Evolutionary conservation across 2,797 vertebrate genomes (phyloP).

Genomic region (Luscinia megarhynchos): DNA sequence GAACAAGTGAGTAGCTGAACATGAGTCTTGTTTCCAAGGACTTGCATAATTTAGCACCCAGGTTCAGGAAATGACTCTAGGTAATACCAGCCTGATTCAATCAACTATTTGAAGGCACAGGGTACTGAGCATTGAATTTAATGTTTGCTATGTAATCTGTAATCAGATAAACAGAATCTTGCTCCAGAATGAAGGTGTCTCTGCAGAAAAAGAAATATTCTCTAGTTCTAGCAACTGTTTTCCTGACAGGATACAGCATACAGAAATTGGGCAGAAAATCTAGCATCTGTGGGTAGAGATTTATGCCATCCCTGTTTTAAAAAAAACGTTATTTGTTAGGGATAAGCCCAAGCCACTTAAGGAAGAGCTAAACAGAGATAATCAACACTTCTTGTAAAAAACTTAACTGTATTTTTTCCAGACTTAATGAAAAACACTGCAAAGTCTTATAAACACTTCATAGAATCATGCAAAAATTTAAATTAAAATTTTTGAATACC

Average conservation of each 20-base stretch:
- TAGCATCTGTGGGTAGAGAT: neutral
- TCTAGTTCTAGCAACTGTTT: neutral
- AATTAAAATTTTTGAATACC: neutral
- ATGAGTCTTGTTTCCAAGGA: neutral
- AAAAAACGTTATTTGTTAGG: neutral
- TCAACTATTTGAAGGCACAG: neutral
- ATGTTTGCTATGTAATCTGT: neutral
- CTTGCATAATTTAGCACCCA: neutral
- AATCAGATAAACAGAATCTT: neutral
- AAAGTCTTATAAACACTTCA: neutral
- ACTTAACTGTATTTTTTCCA: neutral
- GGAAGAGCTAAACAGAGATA: neutral
- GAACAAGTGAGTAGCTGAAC: neutral
- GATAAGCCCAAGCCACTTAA: neutral
- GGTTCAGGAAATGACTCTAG: neutral
- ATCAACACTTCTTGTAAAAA: neutral
- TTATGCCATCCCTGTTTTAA: neutral
- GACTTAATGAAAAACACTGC: neutral
- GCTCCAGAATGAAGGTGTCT: neutral
- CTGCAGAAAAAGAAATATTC: neutral
- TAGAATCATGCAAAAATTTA: neutral
- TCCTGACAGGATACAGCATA: neutral
- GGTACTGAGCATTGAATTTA: neutral
- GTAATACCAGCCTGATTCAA: neutral
- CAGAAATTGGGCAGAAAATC: neutral